A percentile compares a stretch with the other conserved stretches of the same genome.
These are phyloP conservation scores for Argya squamiceps DNA, from an alignment of 2,797 vertebrate genomes.

Conservation along the genomic window DNA sequence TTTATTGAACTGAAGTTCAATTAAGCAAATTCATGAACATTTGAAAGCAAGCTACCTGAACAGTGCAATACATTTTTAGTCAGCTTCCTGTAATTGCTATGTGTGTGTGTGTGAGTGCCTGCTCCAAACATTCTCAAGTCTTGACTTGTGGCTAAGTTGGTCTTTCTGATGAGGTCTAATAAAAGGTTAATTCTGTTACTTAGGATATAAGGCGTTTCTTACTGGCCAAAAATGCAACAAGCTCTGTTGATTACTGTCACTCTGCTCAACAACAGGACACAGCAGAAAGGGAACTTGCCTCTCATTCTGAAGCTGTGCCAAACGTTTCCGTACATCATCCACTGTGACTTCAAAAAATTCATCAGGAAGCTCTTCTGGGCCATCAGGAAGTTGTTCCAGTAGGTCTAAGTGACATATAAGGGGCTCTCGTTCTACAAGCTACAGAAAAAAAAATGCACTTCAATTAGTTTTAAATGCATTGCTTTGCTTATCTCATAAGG, in stretches of 20 bases:
- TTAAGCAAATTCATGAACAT: background rate
- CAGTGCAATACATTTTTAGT: background rate
- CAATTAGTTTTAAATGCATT: background rate
- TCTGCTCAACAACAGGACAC: background rate
- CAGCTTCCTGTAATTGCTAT: background rate
- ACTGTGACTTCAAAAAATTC: slow-evolving; percentile 96
- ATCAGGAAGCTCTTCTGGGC: slow-evolving; percentile 82
- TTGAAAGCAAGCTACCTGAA: background rate
- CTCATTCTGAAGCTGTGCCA: slow-evolving; percentile 94
- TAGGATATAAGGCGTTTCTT: background rate
- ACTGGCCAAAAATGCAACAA: background rate
- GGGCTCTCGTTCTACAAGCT: slow-evolving; percentile 84
- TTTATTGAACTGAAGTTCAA: background rate
- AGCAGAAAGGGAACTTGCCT: slow-evolving; percentile 78
- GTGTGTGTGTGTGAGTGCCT: too few species aligned
- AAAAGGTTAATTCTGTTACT: background rate
- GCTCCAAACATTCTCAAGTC: background rate
- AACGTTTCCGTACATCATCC: slow-evolving; percentile 91
- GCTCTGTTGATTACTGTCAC: background rate
- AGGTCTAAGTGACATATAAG: slow-evolving; percentile 89
- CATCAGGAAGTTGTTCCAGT: slow-evolving; percentile 37
- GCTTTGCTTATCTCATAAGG: background rate
- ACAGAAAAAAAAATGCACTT: background rate
- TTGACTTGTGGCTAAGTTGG: background rate
- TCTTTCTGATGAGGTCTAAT: background rate